phyloP scores from a whole-genome alignment of 37 sponge, comb jelly and placozoan genomes.

The Aphrocallistes beatrix region DNA sequence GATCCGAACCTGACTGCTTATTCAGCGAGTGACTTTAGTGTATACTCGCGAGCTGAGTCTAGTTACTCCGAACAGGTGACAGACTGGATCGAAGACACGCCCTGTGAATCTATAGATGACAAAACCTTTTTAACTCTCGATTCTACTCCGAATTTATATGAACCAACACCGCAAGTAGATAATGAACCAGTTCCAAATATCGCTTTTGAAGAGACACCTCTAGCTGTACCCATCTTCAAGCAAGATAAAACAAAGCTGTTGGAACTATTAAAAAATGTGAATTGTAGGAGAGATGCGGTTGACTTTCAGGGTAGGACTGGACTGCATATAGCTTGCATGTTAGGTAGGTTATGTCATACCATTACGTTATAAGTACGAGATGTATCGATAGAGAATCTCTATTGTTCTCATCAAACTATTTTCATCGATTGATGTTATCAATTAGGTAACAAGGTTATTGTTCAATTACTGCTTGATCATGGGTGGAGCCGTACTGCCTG shows the following conservation, averaged over 20 bases:
- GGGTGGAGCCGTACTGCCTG: conserved; percentile 32
- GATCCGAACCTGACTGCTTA: background rate
- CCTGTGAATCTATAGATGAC: too few species aligned
- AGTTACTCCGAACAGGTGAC: background rate
- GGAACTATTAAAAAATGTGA: background rate
- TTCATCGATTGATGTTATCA: too few species aligned
- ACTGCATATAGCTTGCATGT: conserved; percentile 45
- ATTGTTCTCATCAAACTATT: too few species aligned
- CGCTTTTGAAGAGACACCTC: background rate
- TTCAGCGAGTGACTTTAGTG: background rate
- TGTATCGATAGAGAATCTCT: too few species aligned
- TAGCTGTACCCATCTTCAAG: background rate
- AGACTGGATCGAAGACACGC: too few species aligned
- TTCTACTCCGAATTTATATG: too few species aligned
- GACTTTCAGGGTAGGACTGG: conserved; percentile 26
- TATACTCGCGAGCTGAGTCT: background rate
- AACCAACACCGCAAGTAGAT: too few species aligned
- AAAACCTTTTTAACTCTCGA: too few species aligned
- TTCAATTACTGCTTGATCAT: conserved; percentile 26
- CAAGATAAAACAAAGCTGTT: background rate
- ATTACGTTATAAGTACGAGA: too few species aligned
- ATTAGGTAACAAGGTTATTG: conserved; percentile 26
- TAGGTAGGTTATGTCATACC: conserved; percentile 29
- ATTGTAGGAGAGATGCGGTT: background rate
- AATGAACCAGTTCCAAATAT: background rate